A percentile compares a stretch with the other conserved stretches of the same genome.
phyloP scores from a whole-genome alignment of 1,140 invertebrate species.

The Wasmannia auropunctata region DNA sequence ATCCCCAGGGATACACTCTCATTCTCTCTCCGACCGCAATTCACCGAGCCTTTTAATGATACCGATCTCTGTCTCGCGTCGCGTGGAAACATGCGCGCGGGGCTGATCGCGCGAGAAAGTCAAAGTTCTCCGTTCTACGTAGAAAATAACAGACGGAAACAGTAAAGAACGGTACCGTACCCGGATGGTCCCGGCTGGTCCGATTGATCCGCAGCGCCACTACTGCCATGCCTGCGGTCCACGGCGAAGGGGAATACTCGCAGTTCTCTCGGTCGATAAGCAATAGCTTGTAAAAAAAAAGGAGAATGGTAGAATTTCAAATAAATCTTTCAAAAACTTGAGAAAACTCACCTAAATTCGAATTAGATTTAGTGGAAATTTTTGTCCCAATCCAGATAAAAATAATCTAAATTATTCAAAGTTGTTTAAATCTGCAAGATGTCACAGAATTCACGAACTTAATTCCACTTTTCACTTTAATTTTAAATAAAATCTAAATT shows the following conservation, averaged over 20 bases:
- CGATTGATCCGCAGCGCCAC: conserved; percentile 47
- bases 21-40: neutral
- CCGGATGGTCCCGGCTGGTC: neutral
- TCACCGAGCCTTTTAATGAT: too few relatives aligned
- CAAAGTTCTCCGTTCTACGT: neutral
- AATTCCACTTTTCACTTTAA: neutral
- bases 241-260: conserved; percentile 5
- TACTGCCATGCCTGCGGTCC: conserved; percentile 25
- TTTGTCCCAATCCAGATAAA: neutral
- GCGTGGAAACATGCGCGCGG: neutral
- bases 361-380: neutral
- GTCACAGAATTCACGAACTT: neutral
- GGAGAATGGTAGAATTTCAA: neutral
- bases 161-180: conserved; percentile 30
- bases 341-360: neutral
- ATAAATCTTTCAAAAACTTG: neutral
- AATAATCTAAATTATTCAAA: neutral
- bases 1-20: neutral
- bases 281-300: neutral
- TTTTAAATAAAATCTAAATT: neutral
- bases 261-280: conserved; percentile 26
- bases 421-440: neutral
- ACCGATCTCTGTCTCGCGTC: neutral
- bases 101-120: neutral
- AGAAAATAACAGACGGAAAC: conserved; percentile 8